A percentile compares a stretch with the other conserved stretches of the same genome.
Conservation (phyloP, 2,113 vertebrate species). For the Electrona antarctica region DNA sequence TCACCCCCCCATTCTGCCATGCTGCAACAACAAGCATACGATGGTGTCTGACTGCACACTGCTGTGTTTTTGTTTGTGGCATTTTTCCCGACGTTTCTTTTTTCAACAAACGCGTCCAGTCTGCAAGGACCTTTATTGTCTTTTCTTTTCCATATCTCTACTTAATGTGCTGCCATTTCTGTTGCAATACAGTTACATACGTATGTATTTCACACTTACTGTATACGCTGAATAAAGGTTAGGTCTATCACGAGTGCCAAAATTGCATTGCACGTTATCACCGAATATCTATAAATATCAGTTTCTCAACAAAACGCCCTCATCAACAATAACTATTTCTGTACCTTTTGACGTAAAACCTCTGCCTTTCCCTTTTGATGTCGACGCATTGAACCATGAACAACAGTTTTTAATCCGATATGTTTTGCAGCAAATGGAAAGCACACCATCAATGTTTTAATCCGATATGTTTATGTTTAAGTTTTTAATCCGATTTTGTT, state of each 20-base stretch:
- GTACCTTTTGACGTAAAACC: not conserved
- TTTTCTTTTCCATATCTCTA: slow-evolving; percentile 50
- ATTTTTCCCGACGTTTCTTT: slow-evolving; percentile 36
- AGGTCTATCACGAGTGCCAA: slow-evolving; percentile 77
- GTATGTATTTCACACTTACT: too few species aligned
- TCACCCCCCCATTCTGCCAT: slow-evolving; percentile 14
- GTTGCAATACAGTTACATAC: slow-evolving; percentile 53
- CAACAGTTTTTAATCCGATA: slow-evolving; percentile 37
- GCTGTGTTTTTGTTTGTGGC: too few species aligned
- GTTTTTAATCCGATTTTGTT: slow-evolving; percentile 45
- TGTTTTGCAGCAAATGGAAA: slow-evolving; percentile 48
- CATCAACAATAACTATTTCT: slow-evolving; percentile 25
- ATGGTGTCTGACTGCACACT: too few species aligned
- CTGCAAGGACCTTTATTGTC: not conserved
- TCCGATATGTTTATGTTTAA: too few species aligned
- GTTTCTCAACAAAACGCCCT: slow-evolving; percentile 39
- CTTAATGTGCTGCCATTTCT: slow-evolving; percentile 68
- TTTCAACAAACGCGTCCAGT: too few species aligned
- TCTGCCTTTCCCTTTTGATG: slow-evolving; percentile 25
- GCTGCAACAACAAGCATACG: slow-evolving; percentile 59
- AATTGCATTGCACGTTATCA: slow-evolving; percentile 51
- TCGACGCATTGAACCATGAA: slow-evolving; percentile 27
- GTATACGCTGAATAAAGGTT: slow-evolving; percentile 55
- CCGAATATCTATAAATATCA: slow-evolving; percentile 33
- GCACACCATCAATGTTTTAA: slow-evolving; percentile 19